Base-by-base conservation (phyloP, 2,888 invertebrate species). In the Capitulum mitella region DNA sequence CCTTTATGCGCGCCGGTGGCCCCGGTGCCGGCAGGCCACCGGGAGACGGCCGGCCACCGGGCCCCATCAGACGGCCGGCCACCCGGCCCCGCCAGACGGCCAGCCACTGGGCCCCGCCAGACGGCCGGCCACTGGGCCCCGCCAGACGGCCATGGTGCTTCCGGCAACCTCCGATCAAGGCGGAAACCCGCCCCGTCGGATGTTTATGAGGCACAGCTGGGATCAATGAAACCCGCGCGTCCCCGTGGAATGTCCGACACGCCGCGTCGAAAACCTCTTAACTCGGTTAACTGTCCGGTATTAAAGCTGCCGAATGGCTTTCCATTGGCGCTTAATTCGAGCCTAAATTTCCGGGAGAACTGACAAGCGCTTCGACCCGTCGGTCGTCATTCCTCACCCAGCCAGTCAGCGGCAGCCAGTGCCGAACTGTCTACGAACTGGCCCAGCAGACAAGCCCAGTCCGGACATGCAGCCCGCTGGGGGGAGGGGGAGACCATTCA, bases 261-360 rank as follows among this genome's bases (percentile, higher is more conserved):
- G 29, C 70, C 22, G 14, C 32, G 34, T 34, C 34, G 34, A 22
- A 64, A 34, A 37, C 37, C 70, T 40, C 70, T 37, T 70, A 70
- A 70, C 70, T 70, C 70, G 26, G 64, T 22, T 70, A 70, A 70
- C 70, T 70, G 70, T 40, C 70, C 29, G 37, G 40, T 70, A 70
- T 70, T 70, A 40, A 70, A 70, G 22, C 70, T 8, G 70, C 10
- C 70, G 70, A 70, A 40, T 40, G 70, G 70, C 26, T 26, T 19
- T 12, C 70, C 3, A 8, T 40, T 16, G 70, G 26, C 22, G 26
- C 70, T 70, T 70, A 26, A 0, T 40, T 37, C 64, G 58, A n/a
- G 26, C 58, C 58, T n/a, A 58, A 58, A 58, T 6, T 58, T 29
- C n/a, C 58, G 29, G 3, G 29, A 58, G n/a, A 54, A 54, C 26